These are phyloP conservation scores for Aricia agestis DNA, from an alignment of 1,140 invertebrate species.

Conservation along the genomic window DNA sequence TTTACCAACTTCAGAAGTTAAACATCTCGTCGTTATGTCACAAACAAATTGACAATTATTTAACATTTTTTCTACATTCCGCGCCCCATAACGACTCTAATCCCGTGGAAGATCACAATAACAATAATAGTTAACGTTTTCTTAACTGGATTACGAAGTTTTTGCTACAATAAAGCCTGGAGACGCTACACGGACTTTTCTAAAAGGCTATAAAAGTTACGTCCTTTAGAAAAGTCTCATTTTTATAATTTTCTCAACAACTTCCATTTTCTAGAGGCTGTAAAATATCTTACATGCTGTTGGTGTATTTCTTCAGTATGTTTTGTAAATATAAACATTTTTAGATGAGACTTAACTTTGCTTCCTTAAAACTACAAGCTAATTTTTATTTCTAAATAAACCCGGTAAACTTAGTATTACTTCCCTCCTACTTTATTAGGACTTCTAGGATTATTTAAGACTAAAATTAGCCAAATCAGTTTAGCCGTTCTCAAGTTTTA, in stretches of 20 bases:
- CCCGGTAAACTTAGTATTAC: too few relatives aligned
- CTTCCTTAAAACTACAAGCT: too few relatives aligned
- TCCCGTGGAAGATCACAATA: conserved; percentile 29
- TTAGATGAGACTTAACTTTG: too few relatives aligned
- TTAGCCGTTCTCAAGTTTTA: too few relatives aligned
- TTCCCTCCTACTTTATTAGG: too few relatives aligned
- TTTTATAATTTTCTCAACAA: background rate
- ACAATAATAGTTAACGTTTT: conserved; percentile 37
- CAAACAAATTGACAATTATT: background rate
- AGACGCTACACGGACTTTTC: background rate
- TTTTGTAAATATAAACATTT: too few relatives aligned
- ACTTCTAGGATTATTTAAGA: too few relatives aligned
- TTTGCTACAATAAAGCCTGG: conserved; percentile 25
- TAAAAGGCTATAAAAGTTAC: conserved; percentile 9
- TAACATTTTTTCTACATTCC: background rate
- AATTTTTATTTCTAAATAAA: too few relatives aligned
- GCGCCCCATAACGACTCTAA: conserved; percentile 24
- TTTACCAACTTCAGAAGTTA: background rate
- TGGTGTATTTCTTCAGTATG: background rate
- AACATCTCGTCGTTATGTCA: background rate
- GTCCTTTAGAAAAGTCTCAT: background rate
- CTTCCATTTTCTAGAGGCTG: background rate
- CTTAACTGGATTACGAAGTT: conserved; percentile 32
- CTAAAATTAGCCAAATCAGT: too few relatives aligned
- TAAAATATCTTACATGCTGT: background rate